Base-by-base conservation (phyloP, 2,113 vertebrate genomes). In the Octodon degus region DNA sequence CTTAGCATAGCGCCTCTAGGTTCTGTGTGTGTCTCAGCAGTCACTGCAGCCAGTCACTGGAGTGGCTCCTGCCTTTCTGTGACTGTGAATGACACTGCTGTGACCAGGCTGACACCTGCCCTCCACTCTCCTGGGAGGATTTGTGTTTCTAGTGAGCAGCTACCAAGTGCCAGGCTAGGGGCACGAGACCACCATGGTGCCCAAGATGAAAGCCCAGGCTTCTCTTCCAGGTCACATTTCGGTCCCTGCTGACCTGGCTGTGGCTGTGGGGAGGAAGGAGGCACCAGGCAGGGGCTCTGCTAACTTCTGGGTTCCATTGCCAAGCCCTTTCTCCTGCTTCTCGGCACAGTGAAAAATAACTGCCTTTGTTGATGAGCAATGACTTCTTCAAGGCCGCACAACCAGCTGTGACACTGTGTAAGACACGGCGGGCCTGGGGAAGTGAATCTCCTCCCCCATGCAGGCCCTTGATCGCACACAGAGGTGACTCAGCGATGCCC, bases 21-120 rank as follows among this genome's bases (percentile, higher is more conserved):
- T 25, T 67, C 20, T 0, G 9, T 0, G 12, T 9, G 32, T 4
- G 17, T n/a, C n/a, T 1, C 1, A 74, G 13, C 0, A 1, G 81
- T 58, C 34, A 7, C 68, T 4, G 30, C 7, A 12, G 12, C 67
- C 0, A 1, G 81, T 63, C 27, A 5, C 68, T 2, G 20, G 10
- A 2, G 13, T 1, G 25, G 25, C 62, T 22, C 20, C 30, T 20
- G 37, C 11, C 63, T 55, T 68, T 34, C 14, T 67, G 68, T 16
- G n/a, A 1, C 4, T 40, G 55, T 2, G 32, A 84, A 19, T 32
- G 22, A 5, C 6, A 37, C 72, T 27, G 72, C 40, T 43, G 22
- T 2, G 24, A 12, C 4, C 40, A 3, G 14, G 76, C 27, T 2
- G 6, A 79, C 43, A 79, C 27, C 43, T 47, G 43, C 43, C 27